These are phyloP conservation scores for Anolis sagrei DNA, from an alignment of 2,113 vertebrate species.

Conservation along the genomic window DNA sequence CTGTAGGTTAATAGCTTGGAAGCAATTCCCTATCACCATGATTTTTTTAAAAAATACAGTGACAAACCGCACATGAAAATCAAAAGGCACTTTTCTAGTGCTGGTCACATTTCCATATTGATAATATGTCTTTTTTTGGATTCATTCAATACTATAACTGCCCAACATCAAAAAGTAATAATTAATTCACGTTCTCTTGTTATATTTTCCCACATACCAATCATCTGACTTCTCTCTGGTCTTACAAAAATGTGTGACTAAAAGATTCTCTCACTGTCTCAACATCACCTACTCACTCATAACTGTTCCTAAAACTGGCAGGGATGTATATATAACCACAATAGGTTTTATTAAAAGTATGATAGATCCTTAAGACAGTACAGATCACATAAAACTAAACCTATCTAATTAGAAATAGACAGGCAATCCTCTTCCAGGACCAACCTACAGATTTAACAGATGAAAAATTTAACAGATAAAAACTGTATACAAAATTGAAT, in stretches of 20 bases:
- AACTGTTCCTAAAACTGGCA: not conserved
- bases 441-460: not conserved
- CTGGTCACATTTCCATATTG: conserved; percentile 17
- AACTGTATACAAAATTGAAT: not conserved
- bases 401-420: conserved; percentile 27
- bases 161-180: conserved; percentile 13
- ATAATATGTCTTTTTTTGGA: conserved; percentile 28
- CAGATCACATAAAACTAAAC: not conserved
- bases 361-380: not conserved
- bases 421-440: not conserved
- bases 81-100: conserved; percentile 53
- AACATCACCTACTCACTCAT: not conserved
- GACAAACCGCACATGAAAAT: conserved; percentile 52
- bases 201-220: conserved; percentile 17
- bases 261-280: not conserved
- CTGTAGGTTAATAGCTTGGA: conserved; percentile 83
- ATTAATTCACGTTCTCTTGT: conserved; percentile 15
- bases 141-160: conserved; percentile 23
- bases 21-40: conserved; percentile 70
- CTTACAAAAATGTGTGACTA: conserved; percentile 11
- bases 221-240: conserved; percentile 2
- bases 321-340: not conserved
- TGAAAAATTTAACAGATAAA: not conserved
- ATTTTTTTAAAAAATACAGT: conserved; percentile 64
- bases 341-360: not conserved